Base-by-base conservation (phyloP, 2,113 vertebrate species). In the Cricetomys ansorgei region DNA sequence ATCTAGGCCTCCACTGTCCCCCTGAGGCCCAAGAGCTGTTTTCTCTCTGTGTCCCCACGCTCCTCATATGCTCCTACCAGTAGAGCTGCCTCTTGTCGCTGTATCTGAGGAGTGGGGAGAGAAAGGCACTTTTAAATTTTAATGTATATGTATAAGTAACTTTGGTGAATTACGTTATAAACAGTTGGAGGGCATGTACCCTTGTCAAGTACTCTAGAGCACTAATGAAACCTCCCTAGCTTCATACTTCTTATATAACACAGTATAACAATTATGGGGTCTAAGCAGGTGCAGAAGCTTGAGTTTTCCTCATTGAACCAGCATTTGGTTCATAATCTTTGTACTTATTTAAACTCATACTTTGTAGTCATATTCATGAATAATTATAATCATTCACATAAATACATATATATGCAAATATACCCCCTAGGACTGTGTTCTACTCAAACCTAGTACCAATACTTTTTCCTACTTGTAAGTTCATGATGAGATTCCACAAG, bases 401-500 rank as follows among this genome's bases (percentile, higher is more conserved):
- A 50, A 19, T 62, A 62, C 23, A 25, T 81, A 48, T 8, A 50
- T 72, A 9, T 77, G 37, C 29, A 59, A 72, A 81, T 59, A 64
- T 91, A 75, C n/a, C 70, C 77, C 59, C 37, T 73, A 88, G 31
- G 59, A 2, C 76, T 79, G 88, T 96, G 73, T 25, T 96, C 7
- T 15, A 37, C 91, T 94, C 50, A 93, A 87, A 64, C 8, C n/a
- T 79, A 25, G 43, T 96, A 43, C 19, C 17, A 37, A 37, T 93
- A 84, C 12, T 80, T 94, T 95, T 94, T 94, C 34, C 53, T 92
- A 19, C 57, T 69, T 95, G 43, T 72, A 92, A 94, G 75, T 50
- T 95, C 25, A 57, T 95, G 75, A 87, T 94, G 80, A 93, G 40
- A n/a, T 92, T 73, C 92, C 79, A 73, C 48, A 95, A 86, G 43